phyloP scores from a whole-genome alignment of 2,113 vertebrate genomes.

The Chaetorhynchus papuensis region DNA sequence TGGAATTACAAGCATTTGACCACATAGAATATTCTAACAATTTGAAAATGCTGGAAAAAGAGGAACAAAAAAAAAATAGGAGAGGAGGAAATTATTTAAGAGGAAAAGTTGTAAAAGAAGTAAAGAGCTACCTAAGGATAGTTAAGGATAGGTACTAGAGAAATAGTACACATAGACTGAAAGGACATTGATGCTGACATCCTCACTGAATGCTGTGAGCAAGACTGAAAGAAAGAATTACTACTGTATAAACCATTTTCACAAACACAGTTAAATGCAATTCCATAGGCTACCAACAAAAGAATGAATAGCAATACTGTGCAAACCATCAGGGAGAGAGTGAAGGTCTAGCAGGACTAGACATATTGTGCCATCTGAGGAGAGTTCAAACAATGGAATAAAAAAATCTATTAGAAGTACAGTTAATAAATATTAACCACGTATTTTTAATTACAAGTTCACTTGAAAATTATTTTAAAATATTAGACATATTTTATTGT shows the following conservation, averaged over 20 bases:
- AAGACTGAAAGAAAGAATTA: not conserved
- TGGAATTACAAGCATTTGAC: not conserved
- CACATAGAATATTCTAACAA: not conserved
- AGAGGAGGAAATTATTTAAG: not conserved
- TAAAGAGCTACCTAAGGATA: not conserved
- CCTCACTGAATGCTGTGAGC: not conserved
- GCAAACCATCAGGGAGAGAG: not conserved
- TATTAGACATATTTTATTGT: not conserved
- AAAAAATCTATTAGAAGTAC: not conserved
- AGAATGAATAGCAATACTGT: not conserved
- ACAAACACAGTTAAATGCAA: not conserved
- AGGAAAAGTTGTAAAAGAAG: not conserved
- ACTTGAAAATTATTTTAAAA: not conserved
- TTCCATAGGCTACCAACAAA: not conserved
- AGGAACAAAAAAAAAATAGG: too few species aligned
- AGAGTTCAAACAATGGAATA: not conserved
- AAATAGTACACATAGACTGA: not conserved
- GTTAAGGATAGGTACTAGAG: not conserved
- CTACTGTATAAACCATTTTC: not conserved
- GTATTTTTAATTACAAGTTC: not conserved
- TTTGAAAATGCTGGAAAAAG: not conserved
- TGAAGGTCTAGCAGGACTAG: not conserved
- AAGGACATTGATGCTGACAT: not conserved
- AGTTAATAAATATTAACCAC: not conserved
- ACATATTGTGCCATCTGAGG: not conserved